Evolutionary conservation across 2,888 invertebrate species (phyloP).

Genomic region (Cacoxenus indagator): DNA sequence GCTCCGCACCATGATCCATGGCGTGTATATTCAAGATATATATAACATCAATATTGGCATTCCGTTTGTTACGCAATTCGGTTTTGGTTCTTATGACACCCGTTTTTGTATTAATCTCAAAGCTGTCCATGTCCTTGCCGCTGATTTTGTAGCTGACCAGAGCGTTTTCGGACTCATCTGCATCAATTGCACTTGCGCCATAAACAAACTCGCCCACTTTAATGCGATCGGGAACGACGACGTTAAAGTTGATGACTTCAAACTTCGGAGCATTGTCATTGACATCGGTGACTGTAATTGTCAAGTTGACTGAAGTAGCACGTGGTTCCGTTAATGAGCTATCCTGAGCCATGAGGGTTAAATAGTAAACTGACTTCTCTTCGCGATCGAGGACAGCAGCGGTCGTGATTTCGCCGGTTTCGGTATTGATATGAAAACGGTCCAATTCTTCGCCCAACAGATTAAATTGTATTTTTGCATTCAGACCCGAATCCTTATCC

Average conservation of each 20-base stretch:
- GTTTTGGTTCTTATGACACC: constrained; percentile 88
- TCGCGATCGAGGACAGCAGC: constrained; percentile 83
- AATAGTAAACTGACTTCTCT: constrained; percentile 80
- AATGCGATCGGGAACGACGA: constrained; percentile 87
- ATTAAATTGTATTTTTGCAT: constrained; percentile 89
- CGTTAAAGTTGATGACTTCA: constrained; percentile 80
- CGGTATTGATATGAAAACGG: constrained; percentile 83
- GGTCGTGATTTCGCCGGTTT: constrained; percentile 85
- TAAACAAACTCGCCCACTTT: constrained; percentile 88
- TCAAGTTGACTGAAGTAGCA: constrained; percentile 86
- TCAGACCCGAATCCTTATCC: constrained; percentile 87
- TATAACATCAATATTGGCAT: constrained; percentile 73
- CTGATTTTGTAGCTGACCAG: constrained; percentile 83
- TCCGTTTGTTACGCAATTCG: constrained; percentile 71
- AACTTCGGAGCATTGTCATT: constrained; percentile 90
- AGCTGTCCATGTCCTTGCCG: constrained; percentile 83
- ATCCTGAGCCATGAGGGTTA: constrained; percentile 90
- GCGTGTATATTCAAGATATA: constrained; percentile 84
- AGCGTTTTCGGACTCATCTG: constrained; percentile 86
- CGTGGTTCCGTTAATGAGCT: constrained; percentile 88
- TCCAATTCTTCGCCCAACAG: constrained; percentile 86
- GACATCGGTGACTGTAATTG: constrained; percentile 83
- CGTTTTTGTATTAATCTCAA: constrained; percentile 83
- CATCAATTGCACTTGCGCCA: constrained; percentile 88
- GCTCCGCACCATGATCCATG: constrained; percentile 81